Evolutionary conservation across 2,888 invertebrate genomes (phyloP), one percentile per base, ranked within the genome.

Genomic region (Coecobrya sp.): DNA sequence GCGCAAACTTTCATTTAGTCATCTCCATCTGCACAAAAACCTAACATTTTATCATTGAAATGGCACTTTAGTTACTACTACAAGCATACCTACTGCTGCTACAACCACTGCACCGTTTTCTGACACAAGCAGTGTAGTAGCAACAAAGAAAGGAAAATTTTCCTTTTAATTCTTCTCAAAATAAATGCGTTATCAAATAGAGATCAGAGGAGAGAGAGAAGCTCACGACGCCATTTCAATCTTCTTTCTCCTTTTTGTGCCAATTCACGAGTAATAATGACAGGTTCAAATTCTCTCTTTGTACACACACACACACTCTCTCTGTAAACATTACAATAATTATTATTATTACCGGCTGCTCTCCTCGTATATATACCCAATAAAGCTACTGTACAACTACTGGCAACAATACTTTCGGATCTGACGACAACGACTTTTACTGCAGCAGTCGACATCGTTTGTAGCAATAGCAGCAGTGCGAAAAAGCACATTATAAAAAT

Each of bases 21-120:
- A 8, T 62, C 65, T 65, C n/a, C n/a, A n/a, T n/a, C n/a, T 5
- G 65, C n/a, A n/a, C 22, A 76, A 89, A 79, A 81, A 42, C 36
- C 11, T 36, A 19, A 65, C 49, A 89, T 89, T 89, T 89, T 82
- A 42, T 89, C 88, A 82, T 81, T 89, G 88, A 81, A 89, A 81
- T 68, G 30, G 68, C 65, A 89, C n/a, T 52, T 16, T 22, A 73
- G n/a, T 49, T 19, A 25, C 27, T 55, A 68, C 36, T 25, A 49
- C 16, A 13, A 42, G 4, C 10, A 22, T 25, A 42, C 73, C 25
- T n/a, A n/a, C n/a, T n/a, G n/a, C n/a, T n/a, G n/a, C n/a, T n/a
- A n/a, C n/a, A n/a, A n/a, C n/a, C n/a, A n/a, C n/a, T n/a, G n/a
- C n/a, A n/a, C n/a, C n/a, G n/a, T n/a, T n/a, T n/a, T n/a, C 3